Percentiles rank a stretch among this genome's conserved stretches.
phyloP scores from a whole-genome alignment of 2,113 vertebrate genomes.

The Corvus moneduloides region DNA sequence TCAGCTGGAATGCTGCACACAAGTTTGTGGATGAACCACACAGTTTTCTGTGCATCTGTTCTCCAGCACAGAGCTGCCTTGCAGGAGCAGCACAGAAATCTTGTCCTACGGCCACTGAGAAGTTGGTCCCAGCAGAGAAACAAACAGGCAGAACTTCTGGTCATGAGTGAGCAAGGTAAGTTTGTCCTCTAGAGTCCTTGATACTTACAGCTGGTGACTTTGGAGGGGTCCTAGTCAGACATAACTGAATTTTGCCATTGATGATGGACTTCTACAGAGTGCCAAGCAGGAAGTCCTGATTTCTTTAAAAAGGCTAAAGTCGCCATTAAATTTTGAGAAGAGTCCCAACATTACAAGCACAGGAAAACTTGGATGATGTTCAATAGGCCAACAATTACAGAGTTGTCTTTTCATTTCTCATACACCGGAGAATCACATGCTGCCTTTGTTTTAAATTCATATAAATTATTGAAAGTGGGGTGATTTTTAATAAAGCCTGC shows the following conservation, averaged over 20 bases:
- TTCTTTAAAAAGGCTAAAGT: not conserved
- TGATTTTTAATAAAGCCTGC: not conserved
- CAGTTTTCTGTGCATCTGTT: not conserved
- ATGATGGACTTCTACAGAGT: not conserved
- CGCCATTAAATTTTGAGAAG: not conserved
- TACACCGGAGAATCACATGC: not conserved
- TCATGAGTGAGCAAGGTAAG: not conserved
- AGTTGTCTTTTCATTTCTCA: not conserved
- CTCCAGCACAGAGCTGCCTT: not conserved
- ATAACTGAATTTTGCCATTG: not conserved
- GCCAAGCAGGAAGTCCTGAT: rapidly evolving
- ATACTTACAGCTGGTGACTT: not conserved
- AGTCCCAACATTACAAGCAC: not conserved
- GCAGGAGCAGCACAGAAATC: not conserved
- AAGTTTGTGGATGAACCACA: rapidly evolving
- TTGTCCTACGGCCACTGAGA: rapidly evolving
- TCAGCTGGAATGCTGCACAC: rapidly evolving
- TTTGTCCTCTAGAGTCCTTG: not conserved
- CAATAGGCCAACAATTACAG: not conserved
- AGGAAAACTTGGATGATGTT: not conserved
- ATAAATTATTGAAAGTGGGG: not conserved
- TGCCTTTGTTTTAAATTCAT: not conserved
- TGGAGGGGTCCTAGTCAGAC: not conserved
- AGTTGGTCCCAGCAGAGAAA: not conserved
- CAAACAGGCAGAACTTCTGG: not conserved